phyloP scores from a whole-genome alignment of 2,888 invertebrate genomes.

The Pterobdella sp. region DNA sequence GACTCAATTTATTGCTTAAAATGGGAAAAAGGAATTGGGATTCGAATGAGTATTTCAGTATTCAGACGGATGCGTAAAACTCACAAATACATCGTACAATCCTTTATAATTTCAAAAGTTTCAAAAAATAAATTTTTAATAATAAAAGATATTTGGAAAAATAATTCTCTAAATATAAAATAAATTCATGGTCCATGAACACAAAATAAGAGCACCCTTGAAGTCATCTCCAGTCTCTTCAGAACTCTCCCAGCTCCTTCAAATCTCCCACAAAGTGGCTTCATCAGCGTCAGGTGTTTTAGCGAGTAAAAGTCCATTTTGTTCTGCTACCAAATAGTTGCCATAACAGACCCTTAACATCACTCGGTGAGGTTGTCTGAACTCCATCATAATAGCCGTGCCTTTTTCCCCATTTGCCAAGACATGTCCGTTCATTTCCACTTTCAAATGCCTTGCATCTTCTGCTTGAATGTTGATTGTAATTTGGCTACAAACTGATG shows the following conservation, averaged over 20 bases:
- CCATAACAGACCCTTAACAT: slow-evolving; percentile 68
- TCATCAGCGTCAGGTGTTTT: slow-evolving; percentile 35
- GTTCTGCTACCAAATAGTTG: slow-evolving; percentile 54
- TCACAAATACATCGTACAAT: too few species aligned
- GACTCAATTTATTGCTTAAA: too few species aligned
- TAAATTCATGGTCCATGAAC: too few species aligned
- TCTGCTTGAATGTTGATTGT: slow-evolving; percentile 44
- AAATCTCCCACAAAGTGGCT: slow-evolving; percentile 39
- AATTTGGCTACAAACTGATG: too few species aligned
- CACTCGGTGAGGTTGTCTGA: slow-evolving; percentile 82
- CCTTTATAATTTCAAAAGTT: too few species aligned
- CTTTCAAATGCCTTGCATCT: slow-evolving; percentile 90
- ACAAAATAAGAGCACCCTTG: too few species aligned
- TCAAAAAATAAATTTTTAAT: too few species aligned
- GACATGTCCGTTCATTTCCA: slow-evolving; percentile 71
- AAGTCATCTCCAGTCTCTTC: neutral
- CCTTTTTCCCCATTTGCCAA: slow-evolving; percentile 75
- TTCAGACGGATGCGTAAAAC: too few species aligned
- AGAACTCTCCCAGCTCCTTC: neutral
- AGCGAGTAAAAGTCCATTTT: slow-evolving; percentile 47
- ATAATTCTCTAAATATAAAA: too few species aligned
- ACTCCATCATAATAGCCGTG: slow-evolving; percentile 79
- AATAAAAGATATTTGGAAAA: too few species aligned
- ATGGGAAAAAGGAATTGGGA: too few species aligned
- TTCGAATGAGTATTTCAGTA: too few species aligned